phyloP scores from a whole-genome alignment of 1,140 invertebrate genomes.

The Pectinophora gossypiella region DNA sequence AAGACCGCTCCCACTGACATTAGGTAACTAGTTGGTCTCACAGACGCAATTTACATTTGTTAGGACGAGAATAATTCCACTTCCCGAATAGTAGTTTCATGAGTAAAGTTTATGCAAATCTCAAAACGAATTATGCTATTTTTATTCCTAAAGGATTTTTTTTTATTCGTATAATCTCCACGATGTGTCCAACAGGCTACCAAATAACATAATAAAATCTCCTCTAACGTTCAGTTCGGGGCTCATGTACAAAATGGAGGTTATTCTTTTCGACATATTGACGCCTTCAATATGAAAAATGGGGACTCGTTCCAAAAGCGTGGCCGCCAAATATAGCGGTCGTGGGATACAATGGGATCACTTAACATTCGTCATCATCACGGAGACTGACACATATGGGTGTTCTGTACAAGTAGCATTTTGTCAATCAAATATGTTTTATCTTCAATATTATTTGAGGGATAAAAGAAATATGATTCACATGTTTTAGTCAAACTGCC shows the following conservation, averaged over 20 bases:
- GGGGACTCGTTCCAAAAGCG: neutral
- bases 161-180: no score
- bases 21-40: neutral
- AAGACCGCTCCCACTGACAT: neutral
- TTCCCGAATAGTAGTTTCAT: neutral
- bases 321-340: neutral
- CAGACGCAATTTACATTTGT: neutral
- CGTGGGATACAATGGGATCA: neutral
- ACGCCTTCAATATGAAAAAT: neutral
- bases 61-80: neutral
- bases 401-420: no score
- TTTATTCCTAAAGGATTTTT: no score
- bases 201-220: no score
- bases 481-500: no score
- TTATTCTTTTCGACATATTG: neutral
- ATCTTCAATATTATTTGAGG: no score
- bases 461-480: no score
- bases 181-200: no score
- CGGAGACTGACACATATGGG: neutral
- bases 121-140: no score
- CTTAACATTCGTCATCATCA: constrained; percentile 22
- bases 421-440: no score
- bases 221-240: no score
- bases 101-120: neutral
- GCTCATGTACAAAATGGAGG: neutral